phyloP scores from a whole-genome alignment of 2,797 vertebrate genomes.

The Sebastes paucispinis region DNA sequence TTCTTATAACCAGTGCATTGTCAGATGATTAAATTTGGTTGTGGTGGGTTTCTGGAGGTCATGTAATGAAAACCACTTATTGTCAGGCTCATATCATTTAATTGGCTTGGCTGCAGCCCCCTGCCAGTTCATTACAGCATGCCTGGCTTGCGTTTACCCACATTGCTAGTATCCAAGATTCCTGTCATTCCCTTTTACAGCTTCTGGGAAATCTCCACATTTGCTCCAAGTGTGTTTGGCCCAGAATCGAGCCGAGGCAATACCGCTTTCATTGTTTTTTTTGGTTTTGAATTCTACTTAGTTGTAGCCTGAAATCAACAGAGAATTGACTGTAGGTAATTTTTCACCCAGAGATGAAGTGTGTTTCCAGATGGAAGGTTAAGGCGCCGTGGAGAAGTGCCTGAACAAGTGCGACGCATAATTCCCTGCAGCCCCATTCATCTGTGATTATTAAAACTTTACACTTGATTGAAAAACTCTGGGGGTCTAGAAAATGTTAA shows the following conservation, averaged over 20 bases:
- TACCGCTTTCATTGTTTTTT: neutral
- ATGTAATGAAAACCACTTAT: slow-evolving; percentile 62
- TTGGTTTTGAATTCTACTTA: neutral
- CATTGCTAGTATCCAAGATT: slow-evolving; percentile 9
- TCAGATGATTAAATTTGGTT: slow-evolving; percentile 56
- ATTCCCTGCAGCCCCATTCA: slow-evolving; percentile 44
- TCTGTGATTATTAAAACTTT: slow-evolving; percentile 65
- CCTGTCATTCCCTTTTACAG: slow-evolving; percentile 14
- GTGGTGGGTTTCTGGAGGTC: slow-evolving; percentile 47
- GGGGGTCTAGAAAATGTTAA: slow-evolving; percentile 63
- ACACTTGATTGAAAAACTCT: slow-evolving; percentile 65
- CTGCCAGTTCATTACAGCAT: slow-evolving; percentile 41
- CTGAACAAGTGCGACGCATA: slow-evolving; percentile 15
- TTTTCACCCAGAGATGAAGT: slow-evolving; percentile 1
- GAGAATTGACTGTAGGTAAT: slow-evolving; percentile 3
- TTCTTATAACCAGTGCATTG: slow-evolving; percentile 30
- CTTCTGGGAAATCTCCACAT: slow-evolving; percentile 29
- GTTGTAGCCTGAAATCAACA: neutral
- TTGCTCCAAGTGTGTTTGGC: neutral
- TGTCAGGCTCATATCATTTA: slow-evolving; percentile 67
- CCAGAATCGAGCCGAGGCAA: neutral
- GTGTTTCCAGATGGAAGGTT: slow-evolving; percentile 34
- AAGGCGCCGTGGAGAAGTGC: slow-evolving; percentile 5
- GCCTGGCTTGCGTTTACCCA: slow-evolving; percentile 32
- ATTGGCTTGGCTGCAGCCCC: slow-evolving; percentile 53